Evolutionary conservation across 2,113 vertebrate genomes (phyloP).

Genomic region (Phalacrocorax carbo): DNA sequence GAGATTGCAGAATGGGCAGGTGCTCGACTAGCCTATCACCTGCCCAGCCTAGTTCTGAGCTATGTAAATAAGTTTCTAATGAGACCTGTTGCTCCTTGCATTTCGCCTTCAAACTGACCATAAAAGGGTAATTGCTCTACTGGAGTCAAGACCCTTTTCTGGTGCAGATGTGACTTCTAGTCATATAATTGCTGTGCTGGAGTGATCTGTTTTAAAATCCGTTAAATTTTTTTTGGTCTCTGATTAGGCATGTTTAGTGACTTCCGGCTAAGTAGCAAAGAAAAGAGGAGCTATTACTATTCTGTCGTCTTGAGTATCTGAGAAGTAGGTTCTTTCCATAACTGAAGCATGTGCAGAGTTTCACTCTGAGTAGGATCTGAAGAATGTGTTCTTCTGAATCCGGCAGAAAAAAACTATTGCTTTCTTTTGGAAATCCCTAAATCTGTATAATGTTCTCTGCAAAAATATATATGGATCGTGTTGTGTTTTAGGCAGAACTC

Average conservation of each 20-base stretch:
- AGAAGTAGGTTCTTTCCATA: constrained; percentile 45
- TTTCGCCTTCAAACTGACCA: not conserved
- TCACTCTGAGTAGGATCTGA: constrained; percentile 40
- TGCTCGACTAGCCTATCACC: not conserved
- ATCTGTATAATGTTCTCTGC: not conserved
- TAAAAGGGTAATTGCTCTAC: not conserved
- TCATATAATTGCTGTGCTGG: not conserved
- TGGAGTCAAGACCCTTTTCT: not conserved
- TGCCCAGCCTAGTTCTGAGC: not conserved
- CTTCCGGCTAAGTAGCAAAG: not conserved
- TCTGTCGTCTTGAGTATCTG: not conserved
- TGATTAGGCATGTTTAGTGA: not conserved
- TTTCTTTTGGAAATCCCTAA: not conserved
- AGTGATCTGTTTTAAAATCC: not conserved
- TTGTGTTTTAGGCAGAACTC: not conserved
- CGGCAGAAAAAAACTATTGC: not conserved
- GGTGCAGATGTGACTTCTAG: not conserved
- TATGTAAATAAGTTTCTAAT: not conserved
- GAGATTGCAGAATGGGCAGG: not conserved
- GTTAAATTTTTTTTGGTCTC: not conserved
- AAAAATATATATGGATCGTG: not conserved
- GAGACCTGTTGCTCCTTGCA: not conserved
- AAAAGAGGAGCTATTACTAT: not conserved
- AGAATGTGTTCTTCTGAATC: not conserved
- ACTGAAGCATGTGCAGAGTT: constrained; percentile 18